Conservation (phyloP, 53 echinoderm and acorn worm genomes). For the Holothuria scabra region DNA sequence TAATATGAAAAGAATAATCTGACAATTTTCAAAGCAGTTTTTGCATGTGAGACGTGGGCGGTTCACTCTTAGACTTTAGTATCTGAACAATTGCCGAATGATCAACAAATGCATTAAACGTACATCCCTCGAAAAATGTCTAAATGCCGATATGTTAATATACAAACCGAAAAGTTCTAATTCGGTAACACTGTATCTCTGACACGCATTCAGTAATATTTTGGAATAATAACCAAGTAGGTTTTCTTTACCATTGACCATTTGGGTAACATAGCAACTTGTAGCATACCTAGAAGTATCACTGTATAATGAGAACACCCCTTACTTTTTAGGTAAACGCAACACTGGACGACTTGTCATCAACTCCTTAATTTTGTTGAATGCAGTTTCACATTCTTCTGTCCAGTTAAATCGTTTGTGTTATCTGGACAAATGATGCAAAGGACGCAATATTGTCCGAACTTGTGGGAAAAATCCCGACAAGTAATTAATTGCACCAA, state of each 20-base stretch:
- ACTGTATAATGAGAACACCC: constrained; percentile 9
- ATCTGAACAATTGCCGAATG: constrained; percentile 41
- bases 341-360: not conserved
- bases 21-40: too few relatives aligned
- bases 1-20: too few relatives aligned
- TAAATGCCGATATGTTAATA: constrained; percentile 43
- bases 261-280: constrained; percentile 51
- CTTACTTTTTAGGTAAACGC: not conserved
- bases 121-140: constrained; percentile 22
- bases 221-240: constrained; percentile 59
- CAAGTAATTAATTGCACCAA: constrained; percentile 49
- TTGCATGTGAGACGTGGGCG: not conserved
- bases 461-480: constrained; percentile 34
- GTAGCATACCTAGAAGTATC: constrained; percentile 32
- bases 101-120: constrained; percentile 34
- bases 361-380: not conserved
- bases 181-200: constrained; percentile 51
- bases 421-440: constrained; percentile 39
- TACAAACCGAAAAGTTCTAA: constrained; percentile 49
- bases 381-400: constrained; percentile 30
- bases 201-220: constrained; percentile 40
- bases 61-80: constrained; percentile 46
- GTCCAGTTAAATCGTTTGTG: constrained; percentile 34
- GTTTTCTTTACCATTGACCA: constrained; percentile 37
- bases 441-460: constrained; percentile 22